phyloP scores from a whole-genome alignment of 2,113 vertebrate genomes.

The Sula dactylatra region DNA sequence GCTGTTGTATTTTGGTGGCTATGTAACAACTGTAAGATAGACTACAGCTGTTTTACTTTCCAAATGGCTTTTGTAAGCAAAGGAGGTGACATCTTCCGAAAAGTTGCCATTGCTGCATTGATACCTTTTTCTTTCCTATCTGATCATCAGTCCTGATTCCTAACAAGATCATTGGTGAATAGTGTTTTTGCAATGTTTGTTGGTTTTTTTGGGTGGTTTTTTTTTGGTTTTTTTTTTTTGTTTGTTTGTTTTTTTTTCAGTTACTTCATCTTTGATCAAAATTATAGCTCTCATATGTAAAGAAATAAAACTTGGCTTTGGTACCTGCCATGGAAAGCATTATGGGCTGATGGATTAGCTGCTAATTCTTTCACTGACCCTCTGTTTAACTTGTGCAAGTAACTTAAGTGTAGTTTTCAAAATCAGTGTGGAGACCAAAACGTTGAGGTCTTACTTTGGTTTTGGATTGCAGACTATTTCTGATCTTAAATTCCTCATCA shows the following conservation, averaged over 20 bases:
- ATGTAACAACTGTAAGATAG: background rate
- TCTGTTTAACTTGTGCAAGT: background rate
- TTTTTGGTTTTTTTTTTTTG: no score
- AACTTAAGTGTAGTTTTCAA: background rate
- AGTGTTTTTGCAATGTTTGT: background rate
- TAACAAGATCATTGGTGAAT: background rate
- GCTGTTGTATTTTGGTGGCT: background rate
- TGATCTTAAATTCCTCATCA: background rate
- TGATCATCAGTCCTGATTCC: background rate
- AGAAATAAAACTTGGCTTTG: background rate
- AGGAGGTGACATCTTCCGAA: background rate
- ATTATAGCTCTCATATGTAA: background rate
- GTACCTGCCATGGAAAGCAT: background rate
- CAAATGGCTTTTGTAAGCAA: background rate
- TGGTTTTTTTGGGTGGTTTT: no score
- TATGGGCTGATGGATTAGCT: background rate
- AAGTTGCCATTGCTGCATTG: background rate
- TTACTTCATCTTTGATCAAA: background rate
- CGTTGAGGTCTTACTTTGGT: background rate
- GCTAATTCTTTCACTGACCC: constrained; percentile 6
- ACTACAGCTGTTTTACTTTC: background rate
- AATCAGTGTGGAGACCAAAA: background rate
- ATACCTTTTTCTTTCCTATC: background rate
- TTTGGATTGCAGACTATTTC: background rate
- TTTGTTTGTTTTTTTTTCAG: no score